Evolutionary conservation across 2,888 invertebrate species (phyloP).

Genomic region (Hypomecis atomaria): DNA sequence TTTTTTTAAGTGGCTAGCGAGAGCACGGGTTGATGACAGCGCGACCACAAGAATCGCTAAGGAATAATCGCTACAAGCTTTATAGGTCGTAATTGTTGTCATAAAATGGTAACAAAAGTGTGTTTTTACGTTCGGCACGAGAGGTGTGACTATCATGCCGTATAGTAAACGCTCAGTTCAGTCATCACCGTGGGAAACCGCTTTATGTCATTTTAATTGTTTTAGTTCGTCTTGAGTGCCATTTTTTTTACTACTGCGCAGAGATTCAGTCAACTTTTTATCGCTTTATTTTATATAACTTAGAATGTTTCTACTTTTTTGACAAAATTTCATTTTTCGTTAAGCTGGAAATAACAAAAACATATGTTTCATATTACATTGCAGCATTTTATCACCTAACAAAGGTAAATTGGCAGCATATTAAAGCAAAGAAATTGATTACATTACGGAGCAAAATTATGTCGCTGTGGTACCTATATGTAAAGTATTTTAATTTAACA

Average conservation of each 20-base stretch:
- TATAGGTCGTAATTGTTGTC: constrained; percentile 84
- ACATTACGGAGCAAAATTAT: constrained; percentile 46
- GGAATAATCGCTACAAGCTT: constrained; percentile 82
- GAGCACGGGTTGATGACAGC: constrained; percentile 69
- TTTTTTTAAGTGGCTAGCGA: constrained; percentile 59
- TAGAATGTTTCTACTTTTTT: too few relatives aligned
- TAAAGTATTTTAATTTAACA: constrained; percentile 57
- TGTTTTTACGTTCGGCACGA: constrained; percentile 82
- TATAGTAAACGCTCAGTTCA: constrained; percentile 70
- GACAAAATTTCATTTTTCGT: too few relatives aligned
- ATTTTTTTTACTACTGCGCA: constrained; percentile 54
- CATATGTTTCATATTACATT: too few relatives aligned
- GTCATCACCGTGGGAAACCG: constrained; percentile 75
- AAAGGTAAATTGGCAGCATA: constrained; percentile 14
- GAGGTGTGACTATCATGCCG: constrained; percentile 77
- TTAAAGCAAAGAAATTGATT: constrained; percentile 33
- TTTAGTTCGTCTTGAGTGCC: constrained; percentile 59
- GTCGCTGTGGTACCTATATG: constrained; percentile 39
- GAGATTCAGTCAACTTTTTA: constrained; percentile 48
- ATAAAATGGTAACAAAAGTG: constrained; percentile 83
- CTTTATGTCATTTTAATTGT: constrained; percentile 77
- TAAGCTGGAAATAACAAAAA: too few relatives aligned
- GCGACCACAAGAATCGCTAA: constrained; percentile 78
- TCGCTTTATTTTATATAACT: neutral
- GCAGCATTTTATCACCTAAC: constrained; percentile 6